These are phyloP conservation scores for Hafferia zeledoni DNA, from an alignment of 2,797 vertebrate genomes.

Conservation along the genomic window DNA sequence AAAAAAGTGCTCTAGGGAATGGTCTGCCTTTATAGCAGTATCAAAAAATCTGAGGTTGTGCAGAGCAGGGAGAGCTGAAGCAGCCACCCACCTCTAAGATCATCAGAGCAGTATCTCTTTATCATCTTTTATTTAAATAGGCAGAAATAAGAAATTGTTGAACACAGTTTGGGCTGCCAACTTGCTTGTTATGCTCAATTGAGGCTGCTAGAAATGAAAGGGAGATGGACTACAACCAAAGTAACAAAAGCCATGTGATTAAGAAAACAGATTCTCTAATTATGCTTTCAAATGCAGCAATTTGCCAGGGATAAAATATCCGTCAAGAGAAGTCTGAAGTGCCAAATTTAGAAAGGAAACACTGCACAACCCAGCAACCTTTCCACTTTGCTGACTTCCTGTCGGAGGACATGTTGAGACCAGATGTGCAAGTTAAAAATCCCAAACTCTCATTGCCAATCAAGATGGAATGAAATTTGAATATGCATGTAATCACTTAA, in stretches of 20 bases:
- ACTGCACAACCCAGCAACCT: slow-evolving; percentile 88
- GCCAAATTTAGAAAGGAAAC: slow-evolving; percentile 90
- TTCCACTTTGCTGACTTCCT: slow-evolving; percentile 87
- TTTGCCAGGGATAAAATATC: slow-evolving; percentile 96
- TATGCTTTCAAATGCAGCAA: slow-evolving; percentile 92
- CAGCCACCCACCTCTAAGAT: slow-evolving; percentile 49
- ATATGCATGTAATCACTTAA: slow-evolving; percentile 70
- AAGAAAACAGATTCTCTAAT: slow-evolving; percentile 97
- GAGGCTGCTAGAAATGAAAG: slow-evolving; percentile 72
- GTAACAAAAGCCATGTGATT: slow-evolving; percentile 86
- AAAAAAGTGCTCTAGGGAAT: slow-evolving; percentile 33
- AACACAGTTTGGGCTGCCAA: slow-evolving; percentile 63
- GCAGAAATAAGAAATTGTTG: slow-evolving; percentile 71
- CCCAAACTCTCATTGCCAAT: slow-evolving; percentile 45
- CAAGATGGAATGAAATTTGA: slow-evolving; percentile 68
- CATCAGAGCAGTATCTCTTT: slow-evolving; percentile 66
- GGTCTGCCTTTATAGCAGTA: slow-evolving; percentile 46
- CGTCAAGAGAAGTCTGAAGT: slow-evolving; percentile 91
- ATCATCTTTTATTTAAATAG: slow-evolving; percentile 75
- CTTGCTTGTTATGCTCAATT: slow-evolving; percentile 60
- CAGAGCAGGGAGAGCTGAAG: slow-evolving; percentile 33
- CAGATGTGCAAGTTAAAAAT: slow-evolving; percentile 84
- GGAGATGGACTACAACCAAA: slow-evolving; percentile 74
- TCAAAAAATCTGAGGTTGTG: slow-evolving; percentile 47
- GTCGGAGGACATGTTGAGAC: slow-evolving; percentile 91